phyloP scores from a whole-genome alignment of 2,888 invertebrate genomes.

The Lypha dubia region DNA sequence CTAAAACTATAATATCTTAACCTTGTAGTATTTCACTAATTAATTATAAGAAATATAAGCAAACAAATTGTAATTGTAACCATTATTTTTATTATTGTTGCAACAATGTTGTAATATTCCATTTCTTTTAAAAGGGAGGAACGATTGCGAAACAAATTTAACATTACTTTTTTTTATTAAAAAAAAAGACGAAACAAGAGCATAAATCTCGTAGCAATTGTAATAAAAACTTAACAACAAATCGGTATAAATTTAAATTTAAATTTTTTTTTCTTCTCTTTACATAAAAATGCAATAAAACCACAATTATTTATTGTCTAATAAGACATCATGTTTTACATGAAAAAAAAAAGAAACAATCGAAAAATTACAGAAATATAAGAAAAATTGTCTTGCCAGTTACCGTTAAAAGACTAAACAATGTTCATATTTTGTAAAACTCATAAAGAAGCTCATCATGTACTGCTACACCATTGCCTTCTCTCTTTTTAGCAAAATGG shows the following conservation, averaged over 20 bases:
- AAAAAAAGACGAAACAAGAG: conserved; percentile 28
- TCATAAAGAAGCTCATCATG: conserved; percentile 35
- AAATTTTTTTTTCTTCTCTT: too few species aligned
- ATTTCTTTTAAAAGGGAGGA: conserved; percentile 2
- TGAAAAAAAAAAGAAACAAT: conserved; percentile 1
- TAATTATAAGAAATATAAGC: not conserved
- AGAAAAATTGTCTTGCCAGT: conserved; percentile 24
- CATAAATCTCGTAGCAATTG: conserved; percentile 43
- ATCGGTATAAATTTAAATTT: conserved; percentile 42
- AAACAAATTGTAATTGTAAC: not conserved
- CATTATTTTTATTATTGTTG: not conserved
- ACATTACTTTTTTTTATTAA: conserved; percentile 15
- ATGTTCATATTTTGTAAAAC: conserved; percentile 48
- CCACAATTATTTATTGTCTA: conserved; percentile 67
- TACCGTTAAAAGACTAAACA: conserved; percentile 34
- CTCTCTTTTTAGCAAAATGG: not conserved
- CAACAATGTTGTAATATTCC: conserved; percentile 6
- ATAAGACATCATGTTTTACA: conserved; percentile 60
- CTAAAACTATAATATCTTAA: not conserved
- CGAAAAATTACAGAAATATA: conserved; percentile 11
- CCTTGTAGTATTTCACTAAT: not conserved
- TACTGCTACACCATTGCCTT: conserved; percentile 35
- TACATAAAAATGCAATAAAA: conserved; percentile 66
- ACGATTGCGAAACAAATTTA: conserved; percentile 19
- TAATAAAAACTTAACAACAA: conserved; percentile 19